A percentile compares a stretch with the other conserved stretches of the same genome.
These are phyloP conservation scores for Ypsolopha sequella DNA, from an alignment of 2,888 invertebrate species.

Conservation along the genomic window DNA sequence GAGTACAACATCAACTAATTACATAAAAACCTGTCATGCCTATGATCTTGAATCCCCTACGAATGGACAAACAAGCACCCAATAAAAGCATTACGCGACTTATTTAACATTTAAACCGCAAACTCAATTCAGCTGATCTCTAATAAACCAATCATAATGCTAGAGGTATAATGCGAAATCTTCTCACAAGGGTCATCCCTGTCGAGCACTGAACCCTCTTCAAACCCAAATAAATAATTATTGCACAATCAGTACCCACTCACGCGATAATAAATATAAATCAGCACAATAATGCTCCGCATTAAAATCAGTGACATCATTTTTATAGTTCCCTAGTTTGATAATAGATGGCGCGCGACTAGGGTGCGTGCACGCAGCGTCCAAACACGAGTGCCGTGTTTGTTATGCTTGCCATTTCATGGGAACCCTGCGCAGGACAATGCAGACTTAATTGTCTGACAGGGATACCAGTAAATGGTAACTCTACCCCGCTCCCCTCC, in stretches of 20 bases:
- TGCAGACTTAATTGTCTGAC: conserved; percentile 62
- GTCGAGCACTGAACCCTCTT: conserved; percentile 17
- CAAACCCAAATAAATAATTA: conserved; percentile 59
- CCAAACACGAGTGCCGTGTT: conserved; percentile 17
- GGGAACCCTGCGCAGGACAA: conserved; percentile 59
- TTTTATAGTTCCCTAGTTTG: conserved; percentile 29
- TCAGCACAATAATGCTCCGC: conserved; percentile 41
- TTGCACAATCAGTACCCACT: conserved; percentile 54
- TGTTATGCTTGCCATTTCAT: conserved; percentile 51
- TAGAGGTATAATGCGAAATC: conserved; percentile 11
- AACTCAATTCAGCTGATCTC: background rate
- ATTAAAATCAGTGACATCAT: conserved; percentile 37
- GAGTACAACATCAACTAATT: background rate
- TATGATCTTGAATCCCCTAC: too few relatives aligned
- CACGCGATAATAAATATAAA: conserved; percentile 50
- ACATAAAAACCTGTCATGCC: background rate
- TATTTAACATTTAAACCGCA: background rate
- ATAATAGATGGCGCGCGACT: conserved; percentile 44
- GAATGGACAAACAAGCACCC: too few relatives aligned
- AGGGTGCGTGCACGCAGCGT: conserved; percentile 37
- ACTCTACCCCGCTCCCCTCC: conserved; percentile 21
- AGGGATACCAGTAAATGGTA: conserved; percentile 56
- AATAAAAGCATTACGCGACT: too few relatives aligned
- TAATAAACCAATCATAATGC: background rate
- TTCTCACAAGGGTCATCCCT: conserved; percentile 42